Conservation (phyloP, 2,888 invertebrate species). For the Phrixothrix hirtus region DNA sequence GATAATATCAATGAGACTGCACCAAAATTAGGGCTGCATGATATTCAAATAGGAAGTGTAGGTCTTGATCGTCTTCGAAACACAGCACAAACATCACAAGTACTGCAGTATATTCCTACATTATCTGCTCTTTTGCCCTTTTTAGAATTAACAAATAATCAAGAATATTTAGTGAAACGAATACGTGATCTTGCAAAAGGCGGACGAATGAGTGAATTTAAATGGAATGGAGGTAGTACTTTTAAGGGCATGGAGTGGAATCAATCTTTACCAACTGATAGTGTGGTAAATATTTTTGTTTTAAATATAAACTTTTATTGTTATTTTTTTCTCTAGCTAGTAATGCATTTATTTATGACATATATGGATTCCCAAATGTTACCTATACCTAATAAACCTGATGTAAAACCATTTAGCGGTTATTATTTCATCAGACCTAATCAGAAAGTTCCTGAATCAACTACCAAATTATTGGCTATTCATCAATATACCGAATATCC, state of each 20-base stretch:
- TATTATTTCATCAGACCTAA: constrained; percentile 56
- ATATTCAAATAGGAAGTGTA: constrained; percentile 69
- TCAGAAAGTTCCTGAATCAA: constrained; percentile 56
- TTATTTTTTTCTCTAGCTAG: no score
- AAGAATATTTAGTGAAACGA: constrained; percentile 81
- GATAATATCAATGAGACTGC: constrained; percentile 71
- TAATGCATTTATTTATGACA: constrained; percentile 82
- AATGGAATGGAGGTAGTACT: constrained; percentile 82
- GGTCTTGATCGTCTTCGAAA: constrained; percentile 76
- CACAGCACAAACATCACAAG: constrained; percentile 64
- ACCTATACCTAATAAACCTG: constrained; percentile 67
- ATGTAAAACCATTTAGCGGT: constrained; percentile 67
- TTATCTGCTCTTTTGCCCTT: constrained; percentile 73
- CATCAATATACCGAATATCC: constrained; percentile 67
- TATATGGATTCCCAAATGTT: constrained; percentile 84
- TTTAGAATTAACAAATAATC: constrained; percentile 79
- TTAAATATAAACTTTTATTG: no score
- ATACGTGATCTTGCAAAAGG: constrained; percentile 78
- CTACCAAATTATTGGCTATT: constrained; percentile 62
- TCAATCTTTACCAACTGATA: constrained; percentile 82
- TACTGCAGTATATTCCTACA: constrained; percentile 61
- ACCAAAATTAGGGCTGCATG: constrained; percentile 68
- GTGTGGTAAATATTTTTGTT: constrained; percentile 63
- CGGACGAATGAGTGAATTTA: constrained; percentile 86
- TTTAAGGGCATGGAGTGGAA: constrained; percentile 79